These are phyloP conservation scores for Atopsyche davidsoni DNA, from an alignment of 1,140 invertebrate species.

Conservation along the genomic window DNA sequence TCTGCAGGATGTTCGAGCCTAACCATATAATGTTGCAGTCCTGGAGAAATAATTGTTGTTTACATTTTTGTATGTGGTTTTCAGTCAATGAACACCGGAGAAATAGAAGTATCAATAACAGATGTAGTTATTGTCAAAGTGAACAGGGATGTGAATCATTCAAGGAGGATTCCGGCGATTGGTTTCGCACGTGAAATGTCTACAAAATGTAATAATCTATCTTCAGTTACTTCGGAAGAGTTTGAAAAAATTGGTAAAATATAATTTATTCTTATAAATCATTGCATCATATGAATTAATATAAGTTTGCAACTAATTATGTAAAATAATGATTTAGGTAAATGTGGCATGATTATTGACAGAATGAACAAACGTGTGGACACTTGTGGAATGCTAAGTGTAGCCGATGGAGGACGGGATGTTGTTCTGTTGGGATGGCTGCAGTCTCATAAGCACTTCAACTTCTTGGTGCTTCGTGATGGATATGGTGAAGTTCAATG, in stretches of 20 bases:
- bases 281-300: too few species aligned
- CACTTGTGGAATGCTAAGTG: conserved; percentile 65
- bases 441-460: conserved; percentile 53
- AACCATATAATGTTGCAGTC: too few species aligned
- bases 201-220: conserved; percentile 6
- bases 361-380: conserved; percentile 56
- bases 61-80: conserved; percentile 13
- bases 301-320: too few species aligned
- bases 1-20: too few species aligned
- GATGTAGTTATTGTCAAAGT: conserved; percentile 39
- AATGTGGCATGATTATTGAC: conserved; percentile 37
- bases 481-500: conserved; percentile 69
- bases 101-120: conserved; percentile 41
- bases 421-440: conserved; percentile 74
- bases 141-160: conserved; percentile 32
- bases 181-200: conserved; percentile 21
- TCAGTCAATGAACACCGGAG: conserved; percentile 39
- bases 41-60: too few species aligned
- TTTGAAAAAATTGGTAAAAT: conserved; percentile 35
- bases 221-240: conserved; percentile 17
- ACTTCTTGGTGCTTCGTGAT: conserved; percentile 67
- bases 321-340: too few species aligned
- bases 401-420: conserved; percentile 53
- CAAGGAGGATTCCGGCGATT: too few species aligned
- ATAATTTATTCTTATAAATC: too few species aligned